Evolutionary conservation across 2,113 vertebrate genomes (phyloP).

Genomic region (Cryptoleucopteryx plumbea): DNA sequence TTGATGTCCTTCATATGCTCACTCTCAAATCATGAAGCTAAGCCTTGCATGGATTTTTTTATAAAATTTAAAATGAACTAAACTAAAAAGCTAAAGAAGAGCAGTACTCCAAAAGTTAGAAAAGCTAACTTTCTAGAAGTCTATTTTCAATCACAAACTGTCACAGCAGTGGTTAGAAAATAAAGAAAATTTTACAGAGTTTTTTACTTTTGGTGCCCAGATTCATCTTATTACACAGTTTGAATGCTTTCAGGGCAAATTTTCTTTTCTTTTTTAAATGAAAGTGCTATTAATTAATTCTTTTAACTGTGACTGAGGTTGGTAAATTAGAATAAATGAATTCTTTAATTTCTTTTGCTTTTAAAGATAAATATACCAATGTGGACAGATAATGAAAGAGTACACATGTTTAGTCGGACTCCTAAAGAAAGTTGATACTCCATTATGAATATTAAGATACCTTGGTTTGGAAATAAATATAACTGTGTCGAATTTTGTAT

Average conservation of each 20-base stretch:
- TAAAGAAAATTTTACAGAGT: background rate
- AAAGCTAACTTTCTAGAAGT: background rate
- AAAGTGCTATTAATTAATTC: background rate
- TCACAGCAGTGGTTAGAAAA: background rate
- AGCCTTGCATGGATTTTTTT: background rate
- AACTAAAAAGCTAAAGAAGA: background rate
- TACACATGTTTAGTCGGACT: background rate
- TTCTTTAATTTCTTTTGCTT: background rate
- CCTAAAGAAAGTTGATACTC: background rate
- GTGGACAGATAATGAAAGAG: background rate
- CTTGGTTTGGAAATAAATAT: background rate
- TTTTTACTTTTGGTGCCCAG: background rate
- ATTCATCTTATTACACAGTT: background rate
- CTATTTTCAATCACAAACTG: background rate
- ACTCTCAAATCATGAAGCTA: background rate
- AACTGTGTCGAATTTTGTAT: background rate
- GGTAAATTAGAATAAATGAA: background rate
- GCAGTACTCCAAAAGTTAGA: background rate
- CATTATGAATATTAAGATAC: background rate
- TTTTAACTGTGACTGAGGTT: background rate
- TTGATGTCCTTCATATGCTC: background rate
- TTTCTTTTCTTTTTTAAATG: background rate
- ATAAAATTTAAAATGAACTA: background rate
- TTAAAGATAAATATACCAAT: background rate
- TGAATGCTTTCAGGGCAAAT: background rate